A percentile compares a stretch with the other conserved stretches of the same genome.
These are phyloP conservation scores for Anhinga anhinga DNA, from an alignment of 2,113 vertebrate genomes.

Conservation along the genomic window DNA sequence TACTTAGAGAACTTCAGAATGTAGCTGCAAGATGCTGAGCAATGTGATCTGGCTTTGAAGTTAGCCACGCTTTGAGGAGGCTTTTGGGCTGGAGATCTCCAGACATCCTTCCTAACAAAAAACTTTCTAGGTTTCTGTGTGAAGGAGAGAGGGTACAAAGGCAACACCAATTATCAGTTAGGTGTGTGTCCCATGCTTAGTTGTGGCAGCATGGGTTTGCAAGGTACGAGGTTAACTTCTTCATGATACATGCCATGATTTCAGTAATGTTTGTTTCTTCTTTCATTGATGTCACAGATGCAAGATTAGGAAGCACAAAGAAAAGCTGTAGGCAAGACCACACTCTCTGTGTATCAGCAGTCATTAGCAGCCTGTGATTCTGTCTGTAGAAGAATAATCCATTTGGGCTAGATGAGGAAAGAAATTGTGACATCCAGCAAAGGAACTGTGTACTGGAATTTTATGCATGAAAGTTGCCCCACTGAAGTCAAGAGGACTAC, in stretches of 20 bases:
- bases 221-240: background rate
- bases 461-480: background rate
- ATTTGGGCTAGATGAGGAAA: background rate
- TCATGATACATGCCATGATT: accelerated
- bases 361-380: background rate
- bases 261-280: background rate
- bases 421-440: background rate
- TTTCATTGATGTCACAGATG: background rate
- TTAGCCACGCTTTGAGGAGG: background rate
- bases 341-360: too few species aligned
- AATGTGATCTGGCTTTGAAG: background rate
- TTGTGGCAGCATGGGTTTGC: background rate
- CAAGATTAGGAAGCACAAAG: background rate
- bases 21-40: background rate
- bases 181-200: accelerated
- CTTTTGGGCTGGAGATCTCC: background rate
- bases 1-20: background rate
- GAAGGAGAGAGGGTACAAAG: background rate
- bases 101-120: background rate
- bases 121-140: background rate
- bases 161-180: background rate
- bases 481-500: background rate
- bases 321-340: background rate
- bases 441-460: background rate
- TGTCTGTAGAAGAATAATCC: background rate